phyloP scores from a whole-genome alignment of 2,888 invertebrate genomes.

The Polietes domitor region DNA sequence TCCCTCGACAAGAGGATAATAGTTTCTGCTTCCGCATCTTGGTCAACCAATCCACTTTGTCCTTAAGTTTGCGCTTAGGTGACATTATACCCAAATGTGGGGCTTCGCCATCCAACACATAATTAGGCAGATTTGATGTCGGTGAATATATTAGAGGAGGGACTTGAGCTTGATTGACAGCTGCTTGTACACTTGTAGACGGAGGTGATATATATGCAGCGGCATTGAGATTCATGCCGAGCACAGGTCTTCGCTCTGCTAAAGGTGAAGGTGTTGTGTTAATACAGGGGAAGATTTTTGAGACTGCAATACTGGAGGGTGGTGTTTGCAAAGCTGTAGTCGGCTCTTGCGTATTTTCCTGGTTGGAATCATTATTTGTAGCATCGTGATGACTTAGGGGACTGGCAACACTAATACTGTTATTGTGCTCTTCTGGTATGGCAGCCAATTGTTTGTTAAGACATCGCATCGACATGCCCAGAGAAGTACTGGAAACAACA shows the following conservation, averaged over 20 bases:
- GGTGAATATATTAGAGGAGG: slow-evolving; percentile 82
- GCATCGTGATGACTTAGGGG: neutral
- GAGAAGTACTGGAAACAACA: slow-evolving; percentile 48
- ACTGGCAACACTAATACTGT: neutral
- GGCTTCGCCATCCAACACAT: slow-evolving; percentile 88
- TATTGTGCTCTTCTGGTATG: slow-evolving; percentile 71
- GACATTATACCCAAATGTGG: slow-evolving; percentile 87
- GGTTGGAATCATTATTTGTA: slow-evolving; percentile 72
- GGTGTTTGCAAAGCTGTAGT: slow-evolving; percentile 34
- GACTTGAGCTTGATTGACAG: slow-evolving; percentile 66
- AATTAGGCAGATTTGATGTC: slow-evolving; percentile 89
- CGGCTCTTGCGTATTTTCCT: slow-evolving; percentile 71
- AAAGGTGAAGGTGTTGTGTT: slow-evolving; percentile 72
- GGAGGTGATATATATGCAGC: slow-evolving; percentile 72
- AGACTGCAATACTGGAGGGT: slow-evolving; percentile 42
- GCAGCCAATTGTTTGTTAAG: slow-evolving; percentile 69
- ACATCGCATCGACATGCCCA: slow-evolving; percentile 52
- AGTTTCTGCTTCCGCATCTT: slow-evolving; percentile 83
- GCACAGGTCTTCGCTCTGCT: slow-evolving; percentile 70
- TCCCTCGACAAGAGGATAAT: slow-evolving; percentile 73
- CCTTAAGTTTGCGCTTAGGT: slow-evolving; percentile 84
- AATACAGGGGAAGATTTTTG: slow-evolving; percentile 31
- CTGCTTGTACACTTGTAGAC: slow-evolving; percentile 64
- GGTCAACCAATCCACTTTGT: slow-evolving; percentile 88
- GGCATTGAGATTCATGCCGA: slow-evolving; percentile 70